phyloP scores from a whole-genome alignment of 1,140 invertebrate species.

The Hylaeus volcanicus region DNA sequence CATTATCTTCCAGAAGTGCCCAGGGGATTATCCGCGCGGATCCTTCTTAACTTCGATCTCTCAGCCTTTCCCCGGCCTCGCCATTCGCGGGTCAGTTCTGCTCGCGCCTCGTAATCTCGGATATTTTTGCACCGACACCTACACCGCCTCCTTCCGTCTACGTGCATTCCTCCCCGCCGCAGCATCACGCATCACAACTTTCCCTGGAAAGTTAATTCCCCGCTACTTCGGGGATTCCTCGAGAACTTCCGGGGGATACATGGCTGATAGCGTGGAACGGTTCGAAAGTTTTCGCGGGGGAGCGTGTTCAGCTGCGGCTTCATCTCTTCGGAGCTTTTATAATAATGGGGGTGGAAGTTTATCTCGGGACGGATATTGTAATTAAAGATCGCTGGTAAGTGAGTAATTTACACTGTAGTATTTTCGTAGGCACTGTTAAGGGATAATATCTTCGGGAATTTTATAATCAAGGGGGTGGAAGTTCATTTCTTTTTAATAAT shows the following conservation, averaged over 20 bases:
- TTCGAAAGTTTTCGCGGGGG: no score
- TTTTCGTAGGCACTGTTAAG: no score
- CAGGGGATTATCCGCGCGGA: constrained; percentile 21
- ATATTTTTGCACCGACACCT: not conserved
- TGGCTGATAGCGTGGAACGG: no score
- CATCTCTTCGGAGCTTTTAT: no score
- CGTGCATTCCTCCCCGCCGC: not conserved
- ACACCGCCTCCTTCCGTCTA: not conserved
- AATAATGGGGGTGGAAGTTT: no score
- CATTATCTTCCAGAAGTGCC: constrained; percentile 42
- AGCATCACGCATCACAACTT: not conserved
- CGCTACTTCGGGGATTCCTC: not conserved
- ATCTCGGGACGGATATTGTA: no score
- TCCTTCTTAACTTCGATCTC: constrained; percentile 45
- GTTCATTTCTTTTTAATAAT: no score
- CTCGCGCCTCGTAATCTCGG: constrained; percentile 8
- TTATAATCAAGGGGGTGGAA: no score
- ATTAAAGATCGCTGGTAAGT: no score
- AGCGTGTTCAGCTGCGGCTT: no score
- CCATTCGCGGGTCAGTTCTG: not conserved
- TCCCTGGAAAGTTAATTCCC: not conserved
- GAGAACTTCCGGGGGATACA: not conserved
- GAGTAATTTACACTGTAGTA: no score
- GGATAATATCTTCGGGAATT: no score
- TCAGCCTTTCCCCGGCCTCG: not conserved